These are phyloP conservation scores for Chirona hameri DNA, from an alignment of 2,888 invertebrate species.

Conservation along the genomic window DNA sequence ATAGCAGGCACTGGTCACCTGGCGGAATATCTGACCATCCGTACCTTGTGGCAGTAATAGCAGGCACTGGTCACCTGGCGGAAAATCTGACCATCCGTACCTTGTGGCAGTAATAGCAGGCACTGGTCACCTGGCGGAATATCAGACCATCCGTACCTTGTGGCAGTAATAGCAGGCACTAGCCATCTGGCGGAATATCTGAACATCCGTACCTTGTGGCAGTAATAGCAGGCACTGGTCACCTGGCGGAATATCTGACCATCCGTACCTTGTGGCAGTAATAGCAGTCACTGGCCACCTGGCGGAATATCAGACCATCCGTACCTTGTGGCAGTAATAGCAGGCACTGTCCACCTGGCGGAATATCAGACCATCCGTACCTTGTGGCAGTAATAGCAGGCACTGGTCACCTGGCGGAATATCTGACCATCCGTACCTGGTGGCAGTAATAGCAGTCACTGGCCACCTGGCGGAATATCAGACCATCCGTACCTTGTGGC, in stretches of 20 bases:
- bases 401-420: constrained; percentile 94
- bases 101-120: constrained; percentile 96
- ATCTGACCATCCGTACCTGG: constrained; percentile 77
- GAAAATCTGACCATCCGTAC: constrained; percentile 78
- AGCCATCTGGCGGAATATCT: no score
- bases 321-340: constrained; percentile 90
- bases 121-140: constrained; percentile 94
- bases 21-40: constrained; percentile 92
- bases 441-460: constrained; percentile 97
- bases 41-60: constrained; percentile 90
- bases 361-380: constrained; percentile 78
- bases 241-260: constrained; percentile 90
- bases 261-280: no score
- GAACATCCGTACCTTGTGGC: constrained; percentile 82
- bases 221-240: constrained; percentile 93
- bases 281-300: no score
- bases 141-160: constrained; percentile 51
- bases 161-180: no score
- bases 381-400: constrained; percentile 96
- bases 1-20: constrained; percentile 93
- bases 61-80: constrained; percentile 94
- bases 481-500: constrained; percentile 82
- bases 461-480: constrained; percentile 94
- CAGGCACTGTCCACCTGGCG: constrained; percentile 94
- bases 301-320: no score